Conservation (phyloP, 2,797 vertebrate species). For the Propithecus perrieri region DNA sequence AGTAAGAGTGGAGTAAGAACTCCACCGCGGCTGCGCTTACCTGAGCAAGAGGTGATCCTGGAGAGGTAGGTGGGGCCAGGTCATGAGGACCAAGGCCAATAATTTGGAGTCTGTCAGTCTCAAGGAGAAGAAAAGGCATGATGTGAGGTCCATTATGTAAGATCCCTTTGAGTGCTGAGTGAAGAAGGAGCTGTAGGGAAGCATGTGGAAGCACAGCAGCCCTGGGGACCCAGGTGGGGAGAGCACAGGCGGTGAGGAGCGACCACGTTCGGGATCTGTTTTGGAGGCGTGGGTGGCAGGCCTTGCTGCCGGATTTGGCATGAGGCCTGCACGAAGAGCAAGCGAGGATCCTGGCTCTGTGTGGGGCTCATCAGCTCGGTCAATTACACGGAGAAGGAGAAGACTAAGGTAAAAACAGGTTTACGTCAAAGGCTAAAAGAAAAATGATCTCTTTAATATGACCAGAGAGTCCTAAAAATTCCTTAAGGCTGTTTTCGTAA, state of each 20-base stretch:
- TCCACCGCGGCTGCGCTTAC: background rate
- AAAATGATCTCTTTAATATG: background rate
- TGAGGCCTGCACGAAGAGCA: background rate
- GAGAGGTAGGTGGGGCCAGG: background rate
- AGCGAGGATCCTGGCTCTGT: background rate
- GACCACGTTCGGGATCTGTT: background rate
- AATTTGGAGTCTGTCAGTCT: background rate
- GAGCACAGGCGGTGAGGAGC: too few relatives aligned
- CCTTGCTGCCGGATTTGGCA: background rate
- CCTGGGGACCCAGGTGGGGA: fast-evolving
- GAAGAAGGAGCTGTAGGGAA: background rate
- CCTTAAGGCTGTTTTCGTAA: background rate
- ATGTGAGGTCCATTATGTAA: background rate
- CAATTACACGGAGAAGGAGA: background rate
- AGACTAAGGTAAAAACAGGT: background rate
- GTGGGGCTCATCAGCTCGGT: background rate
- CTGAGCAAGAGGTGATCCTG: background rate
- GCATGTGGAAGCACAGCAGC: fast-evolving
- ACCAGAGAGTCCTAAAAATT: background rate
- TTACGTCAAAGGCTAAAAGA: background rate
- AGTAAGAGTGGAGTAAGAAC: background rate
- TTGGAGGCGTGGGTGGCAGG: background rate
- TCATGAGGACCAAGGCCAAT: background rate
- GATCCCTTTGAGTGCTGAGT: background rate
- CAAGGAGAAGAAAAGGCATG: background rate